Evolutionary conservation across 2,797 vertebrate species (phyloP).

Genomic region (Pteropus rufus): DNA sequence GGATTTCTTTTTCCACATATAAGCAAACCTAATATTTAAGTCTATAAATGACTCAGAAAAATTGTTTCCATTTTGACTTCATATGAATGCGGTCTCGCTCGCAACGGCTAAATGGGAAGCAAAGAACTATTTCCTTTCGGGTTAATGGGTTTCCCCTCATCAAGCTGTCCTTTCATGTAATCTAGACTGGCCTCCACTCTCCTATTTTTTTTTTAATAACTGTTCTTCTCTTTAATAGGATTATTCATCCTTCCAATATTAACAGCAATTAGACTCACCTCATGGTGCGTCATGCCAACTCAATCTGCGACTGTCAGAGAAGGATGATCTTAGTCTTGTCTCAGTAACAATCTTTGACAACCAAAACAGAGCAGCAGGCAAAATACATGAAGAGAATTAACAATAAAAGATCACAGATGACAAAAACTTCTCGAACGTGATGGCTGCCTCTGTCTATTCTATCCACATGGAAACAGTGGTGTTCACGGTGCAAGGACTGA

Average conservation of each 20-base stretch:
- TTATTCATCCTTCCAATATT: constrained; percentile 65
- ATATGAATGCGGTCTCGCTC: background rate
- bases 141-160: constrained; percentile 60
- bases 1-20: background rate
- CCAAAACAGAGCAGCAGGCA: constrained; percentile 64
- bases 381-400: constrained; percentile 21
- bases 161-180: constrained; percentile 35
- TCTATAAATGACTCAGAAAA: background rate
- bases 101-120: background rate
- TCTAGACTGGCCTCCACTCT: constrained; percentile 6
- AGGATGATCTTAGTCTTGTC: constrained; percentile 59
- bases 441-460: background rate
- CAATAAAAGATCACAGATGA: background rate
- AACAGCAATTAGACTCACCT: constrained; percentile 75
- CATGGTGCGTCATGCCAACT: constrained; percentile 22
- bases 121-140: constrained; percentile 37
- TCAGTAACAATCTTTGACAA: constrained; percentile 71
- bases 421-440: background rate
- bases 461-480: background rate
- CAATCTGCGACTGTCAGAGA: constrained; percentile 22
- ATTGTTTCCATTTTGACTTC: background rate
- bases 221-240: constrained; percentile 53
- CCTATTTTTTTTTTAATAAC: constrained; percentile 48
- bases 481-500: background rate
- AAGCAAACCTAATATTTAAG: constrained; percentile 16